Percentiles rank a stretch among this genome's conserved stretches.
Conservation (phyloP, 2,113 vertebrate species). For the Gymnarchus niloticus region DNA sequence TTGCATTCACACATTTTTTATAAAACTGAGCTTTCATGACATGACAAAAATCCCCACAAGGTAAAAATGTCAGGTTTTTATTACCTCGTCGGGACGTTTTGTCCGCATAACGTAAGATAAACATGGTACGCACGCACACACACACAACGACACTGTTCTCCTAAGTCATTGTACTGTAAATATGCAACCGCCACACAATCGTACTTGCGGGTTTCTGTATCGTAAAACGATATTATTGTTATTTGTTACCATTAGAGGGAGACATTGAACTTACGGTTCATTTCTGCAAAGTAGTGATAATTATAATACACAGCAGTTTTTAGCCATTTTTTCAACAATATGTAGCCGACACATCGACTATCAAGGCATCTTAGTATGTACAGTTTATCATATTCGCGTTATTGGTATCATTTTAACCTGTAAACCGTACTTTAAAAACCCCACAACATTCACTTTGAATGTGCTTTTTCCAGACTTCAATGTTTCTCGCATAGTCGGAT, state of each 20-base stretch:
- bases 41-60: too few species aligned
- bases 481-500: not conserved
- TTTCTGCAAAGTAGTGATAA: not conserved
- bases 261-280: not conserved
- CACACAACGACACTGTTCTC: too few species aligned
- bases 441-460: not conserved
- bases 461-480: not conserved
- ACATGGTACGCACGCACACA: too few species aligned
- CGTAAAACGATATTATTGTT: not conserved
- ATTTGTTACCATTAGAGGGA: not conserved
- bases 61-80: too few species aligned
- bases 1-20: too few species aligned
- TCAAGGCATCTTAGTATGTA: not conserved
- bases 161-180: too few species aligned
- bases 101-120: too few species aligned
- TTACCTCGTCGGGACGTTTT: too few species aligned
- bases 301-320: slow-evolving; percentile 3
- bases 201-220: not conserved
- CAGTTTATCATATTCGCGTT: not conserved
- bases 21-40: too few species aligned
- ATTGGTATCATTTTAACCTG: not conserved
- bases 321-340: not conserved
- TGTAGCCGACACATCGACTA: not conserved
- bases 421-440: not conserved
- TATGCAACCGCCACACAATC: not conserved